Percentiles rank a stretch among this genome's conserved stretches.
Conservation (phyloP, 35 echinoderm and acorn worm species). For the Strongylocentrotus purpuratus region DNA sequence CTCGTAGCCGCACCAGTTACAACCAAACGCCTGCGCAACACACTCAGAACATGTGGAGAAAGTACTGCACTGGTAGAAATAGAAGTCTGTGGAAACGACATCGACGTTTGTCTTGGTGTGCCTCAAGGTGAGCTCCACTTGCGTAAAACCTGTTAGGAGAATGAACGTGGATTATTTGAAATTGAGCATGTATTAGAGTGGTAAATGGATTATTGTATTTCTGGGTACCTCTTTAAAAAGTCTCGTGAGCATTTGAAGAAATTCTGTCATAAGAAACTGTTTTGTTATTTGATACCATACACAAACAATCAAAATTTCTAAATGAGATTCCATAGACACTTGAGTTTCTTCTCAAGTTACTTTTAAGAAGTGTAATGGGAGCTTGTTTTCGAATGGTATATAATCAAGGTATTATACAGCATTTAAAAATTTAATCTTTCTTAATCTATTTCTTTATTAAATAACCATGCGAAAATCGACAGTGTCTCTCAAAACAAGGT, state of each 20-base stretch:
- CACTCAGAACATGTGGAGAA: conserved; percentile 74
- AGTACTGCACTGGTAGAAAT: conserved; percentile 77
- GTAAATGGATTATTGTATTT: no score
- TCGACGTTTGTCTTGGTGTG: conserved; percentile 60
- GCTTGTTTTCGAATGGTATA: not conserved
- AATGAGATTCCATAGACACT: not conserved
- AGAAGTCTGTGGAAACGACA: conserved; percentile 75
- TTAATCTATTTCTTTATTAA: not conserved
- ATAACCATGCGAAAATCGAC: not conserved
- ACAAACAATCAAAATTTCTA: not conserved
- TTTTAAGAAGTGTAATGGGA: not conserved
- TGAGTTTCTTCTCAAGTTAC: not conserved
- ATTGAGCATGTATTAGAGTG: no score
- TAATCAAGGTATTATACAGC: not conserved
- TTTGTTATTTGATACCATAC: not conserved
- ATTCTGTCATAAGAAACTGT: not conserved
- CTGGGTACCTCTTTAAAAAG: no score
- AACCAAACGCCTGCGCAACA: conserved; percentile 72
- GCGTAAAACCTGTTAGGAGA: conserved; percentile 56
- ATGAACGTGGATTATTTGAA: not conserved
- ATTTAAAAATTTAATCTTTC: not conserved
- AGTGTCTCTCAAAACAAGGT: not conserved
- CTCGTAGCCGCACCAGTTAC: conserved; percentile 90
- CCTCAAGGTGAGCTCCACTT: conserved; percentile 61
- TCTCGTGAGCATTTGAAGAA: no score